These are phyloP conservation scores for Microctenopoma stevenorrisi DNA, from an alignment of 2,797 vertebrate species.

Conservation along the genomic window DNA sequence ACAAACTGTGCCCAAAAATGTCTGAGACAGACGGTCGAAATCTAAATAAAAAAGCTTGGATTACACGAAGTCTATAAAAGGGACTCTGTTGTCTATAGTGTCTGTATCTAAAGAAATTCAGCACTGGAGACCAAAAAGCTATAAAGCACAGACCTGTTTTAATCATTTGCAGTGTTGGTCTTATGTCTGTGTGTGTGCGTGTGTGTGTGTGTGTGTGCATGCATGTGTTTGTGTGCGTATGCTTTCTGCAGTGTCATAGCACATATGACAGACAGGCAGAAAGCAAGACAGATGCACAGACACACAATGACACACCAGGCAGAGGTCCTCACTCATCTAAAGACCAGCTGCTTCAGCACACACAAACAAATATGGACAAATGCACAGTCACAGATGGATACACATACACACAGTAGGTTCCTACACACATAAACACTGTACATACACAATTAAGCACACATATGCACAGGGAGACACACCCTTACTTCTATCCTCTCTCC, in stretches of 20 bases:
- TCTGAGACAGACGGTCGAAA: too few relatives aligned
- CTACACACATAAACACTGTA: conserved; percentile 20
- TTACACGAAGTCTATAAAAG: not conserved
- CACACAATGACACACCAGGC: conserved; percentile 34
- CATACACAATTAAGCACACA: conserved; percentile 14
- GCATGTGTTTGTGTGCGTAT: not conserved
- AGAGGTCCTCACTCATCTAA: conserved; percentile 44
- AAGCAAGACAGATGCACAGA: not conserved
- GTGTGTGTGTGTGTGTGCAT: not conserved
- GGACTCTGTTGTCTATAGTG: not conserved
- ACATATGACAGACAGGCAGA: conserved; percentile 23
- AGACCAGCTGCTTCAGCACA: conserved; percentile 50
- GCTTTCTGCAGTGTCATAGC: conserved; percentile 60
- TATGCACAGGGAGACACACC: conserved; percentile 36
- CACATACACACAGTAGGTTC: not conserved
- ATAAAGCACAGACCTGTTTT: conserved; percentile 20
- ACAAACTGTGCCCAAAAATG: not conserved
- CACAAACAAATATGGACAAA: not conserved
- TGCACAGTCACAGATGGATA: not conserved
- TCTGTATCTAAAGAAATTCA: not conserved
- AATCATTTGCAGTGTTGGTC: conserved; percentile 9
- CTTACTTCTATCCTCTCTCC: conserved; percentile 18
- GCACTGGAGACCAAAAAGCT: not conserved
- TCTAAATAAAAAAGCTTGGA: not conserved
- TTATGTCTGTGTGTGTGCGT: conserved; percentile 1